A percentile compares a stretch with the other conserved stretches of the same genome.
These are phyloP conservation scores for Erynnis tages DNA, from an alignment of 2,888 invertebrate species.

Conservation along the genomic window DNA sequence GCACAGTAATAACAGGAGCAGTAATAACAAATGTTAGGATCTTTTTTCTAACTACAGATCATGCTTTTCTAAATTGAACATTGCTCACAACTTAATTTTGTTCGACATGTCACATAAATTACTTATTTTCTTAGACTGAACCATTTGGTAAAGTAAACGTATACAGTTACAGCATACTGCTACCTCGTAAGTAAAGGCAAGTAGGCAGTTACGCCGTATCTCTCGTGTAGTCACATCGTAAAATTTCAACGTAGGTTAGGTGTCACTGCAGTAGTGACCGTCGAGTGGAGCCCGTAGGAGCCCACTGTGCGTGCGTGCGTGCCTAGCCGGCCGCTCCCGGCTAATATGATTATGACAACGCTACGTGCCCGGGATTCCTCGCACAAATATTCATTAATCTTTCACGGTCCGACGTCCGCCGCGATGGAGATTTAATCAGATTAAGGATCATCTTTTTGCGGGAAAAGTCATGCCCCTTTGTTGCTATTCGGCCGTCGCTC, in stretches of 20 bases:
- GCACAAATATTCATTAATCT: constrained; percentile 82
- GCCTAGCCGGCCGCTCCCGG: constrained; percentile 69
- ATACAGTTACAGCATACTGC: not conserved
- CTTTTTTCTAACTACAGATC: no score
- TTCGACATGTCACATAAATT: no score
- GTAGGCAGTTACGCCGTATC: constrained; percentile 11
- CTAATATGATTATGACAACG: constrained; percentile 81
- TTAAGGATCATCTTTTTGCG: constrained; percentile 82
- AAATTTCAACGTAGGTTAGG: constrained; percentile 45
- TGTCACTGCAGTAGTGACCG: constrained; percentile 43
- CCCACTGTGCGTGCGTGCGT: constrained; percentile 54
- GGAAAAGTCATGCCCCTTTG: constrained; percentile 79
- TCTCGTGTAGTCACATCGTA: constrained; percentile 46
- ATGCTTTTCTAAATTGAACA: no score
- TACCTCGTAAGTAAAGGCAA: constrained; percentile 32
- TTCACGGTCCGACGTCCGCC: constrained; percentile 80
- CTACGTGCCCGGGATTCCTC: constrained; percentile 80
- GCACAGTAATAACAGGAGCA: no score
- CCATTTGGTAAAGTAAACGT: not conserved
- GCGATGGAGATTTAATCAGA: constrained; percentile 82
- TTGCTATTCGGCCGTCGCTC: constrained; percentile 74
- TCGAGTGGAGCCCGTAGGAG: constrained; percentile 22
- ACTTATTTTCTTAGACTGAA: no score
- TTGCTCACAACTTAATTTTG: no score
- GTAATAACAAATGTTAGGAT: no score